A percentile compares a stretch with the other conserved stretches of the same genome.
Evolutionary conservation across 1,140 invertebrate genomes (phyloP).

Genomic region (Linepithema humile): DNA sequence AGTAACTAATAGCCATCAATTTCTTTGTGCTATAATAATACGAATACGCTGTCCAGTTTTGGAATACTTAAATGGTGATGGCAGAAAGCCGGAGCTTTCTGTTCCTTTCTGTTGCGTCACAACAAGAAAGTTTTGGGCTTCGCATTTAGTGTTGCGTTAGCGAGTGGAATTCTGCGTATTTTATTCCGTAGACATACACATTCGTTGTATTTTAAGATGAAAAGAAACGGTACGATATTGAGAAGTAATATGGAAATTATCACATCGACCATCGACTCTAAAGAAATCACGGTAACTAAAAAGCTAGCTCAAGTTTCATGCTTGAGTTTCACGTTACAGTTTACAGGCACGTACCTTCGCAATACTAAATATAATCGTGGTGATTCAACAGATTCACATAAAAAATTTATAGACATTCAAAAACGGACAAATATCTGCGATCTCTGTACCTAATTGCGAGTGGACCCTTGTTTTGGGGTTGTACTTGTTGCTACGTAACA

Average conservation of each 20-base stretch:
- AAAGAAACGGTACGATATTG: conserved; percentile 24
- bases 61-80: too few relatives aligned
- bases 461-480: conserved; percentile 70
- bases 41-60: conserved; percentile 25
- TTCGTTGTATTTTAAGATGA: conserved; percentile 61
- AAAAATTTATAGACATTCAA: conserved; percentile 51
- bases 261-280: conserved; percentile 9
- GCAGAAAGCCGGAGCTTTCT: background rate
- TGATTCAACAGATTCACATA: conserved; percentile 31
- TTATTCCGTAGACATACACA: conserved; percentile 45
- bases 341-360: conserved; percentile 45
- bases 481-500: conserved; percentile 67
- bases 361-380: conserved; percentile 18
- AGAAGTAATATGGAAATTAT: background rate
- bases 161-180: conserved; percentile 14
- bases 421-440: conserved; percentile 48
- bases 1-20: conserved; percentile 46
- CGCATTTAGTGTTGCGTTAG: background rate
- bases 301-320: background rate
- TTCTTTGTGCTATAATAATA: conserved; percentile 24
- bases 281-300: conserved; percentile 37
- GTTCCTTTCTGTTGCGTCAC: background rate
- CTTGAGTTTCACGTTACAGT: conserved; percentile 16
- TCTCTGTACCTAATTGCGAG: conserved; percentile 57
- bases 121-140: conserved; percentile 3